These are phyloP conservation scores for Deroptyus accipitrinus DNA, from an alignment of 2,113 vertebrate species.

Conservation along the genomic window DNA sequence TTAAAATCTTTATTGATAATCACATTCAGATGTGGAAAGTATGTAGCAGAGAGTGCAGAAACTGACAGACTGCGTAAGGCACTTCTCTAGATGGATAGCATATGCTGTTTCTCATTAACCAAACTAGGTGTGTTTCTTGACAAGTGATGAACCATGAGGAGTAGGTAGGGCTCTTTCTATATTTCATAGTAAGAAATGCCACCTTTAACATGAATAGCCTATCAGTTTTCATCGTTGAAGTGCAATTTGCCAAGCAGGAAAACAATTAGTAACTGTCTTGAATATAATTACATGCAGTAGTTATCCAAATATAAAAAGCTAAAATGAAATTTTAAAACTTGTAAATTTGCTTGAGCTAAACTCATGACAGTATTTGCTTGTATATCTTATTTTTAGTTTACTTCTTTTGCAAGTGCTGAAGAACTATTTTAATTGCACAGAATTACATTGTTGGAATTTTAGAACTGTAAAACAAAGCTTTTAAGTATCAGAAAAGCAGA, in stretches of 20 bases:
- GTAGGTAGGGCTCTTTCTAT: background rate
- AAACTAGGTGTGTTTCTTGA: background rate
- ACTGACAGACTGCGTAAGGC: background rate
- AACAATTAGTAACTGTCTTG: background rate
- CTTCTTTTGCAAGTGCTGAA: background rate
- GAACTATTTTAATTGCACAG: background rate
- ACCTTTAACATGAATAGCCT: background rate
- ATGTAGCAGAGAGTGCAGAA: background rate
- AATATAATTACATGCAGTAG: background rate
- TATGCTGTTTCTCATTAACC: background rate
- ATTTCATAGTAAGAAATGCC: background rate
- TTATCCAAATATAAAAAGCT: background rate
- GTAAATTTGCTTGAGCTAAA: background rate
- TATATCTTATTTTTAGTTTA: background rate
- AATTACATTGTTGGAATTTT: background rate
- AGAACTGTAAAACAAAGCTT: background rate
- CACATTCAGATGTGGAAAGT: background rate
- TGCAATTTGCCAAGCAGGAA: background rate
- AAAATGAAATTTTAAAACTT: background rate
- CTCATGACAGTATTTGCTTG: background rate
- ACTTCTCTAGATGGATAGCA: background rate
- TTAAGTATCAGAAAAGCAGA: background rate
- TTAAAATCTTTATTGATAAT: background rate
- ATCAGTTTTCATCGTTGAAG: background rate
- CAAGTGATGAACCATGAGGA: background rate